phyloP scores from a whole-genome alignment of 2,888 invertebrate genomes.

The Fragum whitleyi region DNA sequence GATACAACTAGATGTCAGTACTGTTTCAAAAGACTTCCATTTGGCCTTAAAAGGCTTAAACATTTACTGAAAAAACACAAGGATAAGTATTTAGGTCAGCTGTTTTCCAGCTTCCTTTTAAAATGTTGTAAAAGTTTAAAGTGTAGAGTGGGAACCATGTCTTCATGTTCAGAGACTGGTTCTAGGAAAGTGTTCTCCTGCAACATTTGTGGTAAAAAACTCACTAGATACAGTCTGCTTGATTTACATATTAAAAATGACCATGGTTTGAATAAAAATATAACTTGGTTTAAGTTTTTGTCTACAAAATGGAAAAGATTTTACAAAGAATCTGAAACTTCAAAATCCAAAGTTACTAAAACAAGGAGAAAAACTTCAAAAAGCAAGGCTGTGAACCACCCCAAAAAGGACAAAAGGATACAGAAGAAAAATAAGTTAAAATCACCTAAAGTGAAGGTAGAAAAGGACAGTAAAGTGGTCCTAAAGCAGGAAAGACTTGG shows the following conservation, averaged over 20 bases:
- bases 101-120: constrained; percentile 3
- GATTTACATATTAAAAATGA: constrained; percentile 12
- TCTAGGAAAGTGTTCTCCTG: constrained; percentile 6
- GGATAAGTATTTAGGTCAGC: not conserved
- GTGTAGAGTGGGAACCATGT: not conserved
- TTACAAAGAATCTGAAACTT: not conserved
- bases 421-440: not conserved
- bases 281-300: constrained; percentile 6
- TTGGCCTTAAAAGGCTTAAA: not conserved
- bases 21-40: not conserved
- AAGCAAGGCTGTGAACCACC: not conserved
- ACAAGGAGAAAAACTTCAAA: not conserved
- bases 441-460: not conserved
- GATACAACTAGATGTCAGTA: not conserved
- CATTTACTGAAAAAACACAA: not conserved
- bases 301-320: not conserved
- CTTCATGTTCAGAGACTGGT: not conserved
- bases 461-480: not conserved
- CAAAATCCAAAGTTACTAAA: not conserved
- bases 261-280: not conserved
- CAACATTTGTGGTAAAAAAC: constrained; percentile 14
- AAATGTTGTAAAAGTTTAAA: not conserved
- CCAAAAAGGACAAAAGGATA: not conserved
- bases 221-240: constrained; percentile 24
- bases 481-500: not conserved